Evolutionary conservation across 2,888 invertebrate species (phyloP), one percentile per base, ranked within the genome.

Genomic region (Drosophila flavopinicola): DNA sequence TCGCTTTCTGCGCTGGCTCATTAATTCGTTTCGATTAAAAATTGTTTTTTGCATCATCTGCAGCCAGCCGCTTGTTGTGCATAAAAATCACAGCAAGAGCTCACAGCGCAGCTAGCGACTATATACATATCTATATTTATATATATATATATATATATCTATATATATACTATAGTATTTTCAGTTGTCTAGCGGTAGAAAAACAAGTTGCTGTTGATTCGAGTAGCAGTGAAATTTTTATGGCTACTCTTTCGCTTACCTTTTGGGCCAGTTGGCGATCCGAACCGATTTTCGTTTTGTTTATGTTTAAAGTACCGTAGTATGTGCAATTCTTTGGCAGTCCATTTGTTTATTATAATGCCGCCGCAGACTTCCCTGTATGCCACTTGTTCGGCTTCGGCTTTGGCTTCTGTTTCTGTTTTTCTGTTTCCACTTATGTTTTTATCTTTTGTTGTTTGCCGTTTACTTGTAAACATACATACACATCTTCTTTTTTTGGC

Each of bases 61-160:
- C 79, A 66, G 76, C 72, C 65, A n/a, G 75, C 74, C 59, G 66
- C 83, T 74, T 75, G 73, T 70, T 74, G 75, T 82, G 82, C 80
- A 88, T 88, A 85, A 88, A 88, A 88, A 82, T 87, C 88, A 75
- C 88, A 87, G 87, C 84, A 77, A 86, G 82, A 71, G 64, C 56
- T 66, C 85, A n/a, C n/a, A 57, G 17, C 58, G 59, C 59, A 52
- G 59, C 44, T 38, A 66, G 64, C 70, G 56, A 51, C 51, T 42
- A 53, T 29, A 25, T 15, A 39, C 15, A 25, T n/a, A 29, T 10
- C 4, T 27, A 29, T 17, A 7, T 6, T 13, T 30, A 10, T 1
- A 41, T 15, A 37, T 51, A 37, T 25, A 51, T 33, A 11, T 11
- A 20, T 23, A 27, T 20, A 42, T 47, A 53, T 45, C 39, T 52